phyloP scores from a whole-genome alignment of 2,888 invertebrate species.

The Pasiphila rectangulata region DNA sequence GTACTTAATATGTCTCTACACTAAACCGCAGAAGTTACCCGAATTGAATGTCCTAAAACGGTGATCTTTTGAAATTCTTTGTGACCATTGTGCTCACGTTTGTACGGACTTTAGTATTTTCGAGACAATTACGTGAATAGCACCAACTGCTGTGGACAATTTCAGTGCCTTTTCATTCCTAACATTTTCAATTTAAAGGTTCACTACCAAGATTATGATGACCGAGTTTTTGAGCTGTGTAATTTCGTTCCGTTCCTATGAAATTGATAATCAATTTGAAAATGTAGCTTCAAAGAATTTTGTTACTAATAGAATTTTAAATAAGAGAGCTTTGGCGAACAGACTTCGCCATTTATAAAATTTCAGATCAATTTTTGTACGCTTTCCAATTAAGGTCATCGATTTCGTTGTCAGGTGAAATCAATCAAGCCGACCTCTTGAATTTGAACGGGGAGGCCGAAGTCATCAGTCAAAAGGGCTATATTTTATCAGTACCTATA shows the following conservation, averaged over 20 bases:
- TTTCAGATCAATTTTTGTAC: conserved; percentile 1
- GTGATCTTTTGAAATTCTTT: background rate
- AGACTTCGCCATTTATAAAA: background rate
- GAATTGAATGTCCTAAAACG: too few relatives aligned
- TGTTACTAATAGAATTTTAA: background rate
- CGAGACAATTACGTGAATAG: conserved; percentile 25
- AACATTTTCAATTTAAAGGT: conserved; percentile 14
- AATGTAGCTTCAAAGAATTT: background rate
- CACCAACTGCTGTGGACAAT: conserved; percentile 15
- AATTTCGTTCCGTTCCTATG: background rate
- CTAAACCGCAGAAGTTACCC: too few relatives aligned
- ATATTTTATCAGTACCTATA: conserved; percentile 24
- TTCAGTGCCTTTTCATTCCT: conserved; percentile 16
- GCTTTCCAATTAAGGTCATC: conserved; percentile 19
- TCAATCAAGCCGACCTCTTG: conserved; percentile 30
- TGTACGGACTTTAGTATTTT: conserved; percentile 19
- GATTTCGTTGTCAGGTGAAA: conserved; percentile 25
- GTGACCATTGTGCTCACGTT: background rate
- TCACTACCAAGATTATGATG: background rate
- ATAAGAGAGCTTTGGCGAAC: background rate
- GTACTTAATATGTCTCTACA: too few relatives aligned
- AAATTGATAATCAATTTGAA: background rate
- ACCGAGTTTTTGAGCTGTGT: background rate
- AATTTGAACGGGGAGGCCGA: conserved; percentile 29
- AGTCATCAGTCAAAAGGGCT: conserved; percentile 35